Evolutionary conservation across 2,888 invertebrate species (phyloP).

Genomic region (Rapana venosa): DNA sequence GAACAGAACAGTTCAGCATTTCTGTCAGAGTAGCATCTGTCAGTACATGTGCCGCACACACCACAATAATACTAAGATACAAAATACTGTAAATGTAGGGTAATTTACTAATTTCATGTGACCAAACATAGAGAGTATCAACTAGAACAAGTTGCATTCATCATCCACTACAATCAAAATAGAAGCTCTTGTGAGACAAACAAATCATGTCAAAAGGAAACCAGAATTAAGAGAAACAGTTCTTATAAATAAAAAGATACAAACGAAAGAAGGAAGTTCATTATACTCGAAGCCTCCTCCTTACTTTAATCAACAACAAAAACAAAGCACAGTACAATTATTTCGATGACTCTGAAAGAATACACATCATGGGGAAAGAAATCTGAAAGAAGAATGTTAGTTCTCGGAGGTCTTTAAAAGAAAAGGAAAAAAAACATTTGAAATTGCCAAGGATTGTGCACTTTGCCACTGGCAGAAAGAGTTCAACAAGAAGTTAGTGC

Average conservation of each 20-base stretch:
- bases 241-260: neutral
- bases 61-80: too few species aligned
- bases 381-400: neutral
- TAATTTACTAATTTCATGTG: too few species aligned
- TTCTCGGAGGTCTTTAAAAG: neutral
- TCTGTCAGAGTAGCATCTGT: too few species aligned
- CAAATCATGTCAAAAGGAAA: too few species aligned
- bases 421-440: slow-evolving; percentile 13
- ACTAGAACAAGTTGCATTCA: too few species aligned
- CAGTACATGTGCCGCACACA: too few species aligned
- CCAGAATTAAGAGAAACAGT: too few species aligned
- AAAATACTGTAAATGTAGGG: too few species aligned
- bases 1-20: too few species aligned
- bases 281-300: neutral
- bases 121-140: too few species aligned
- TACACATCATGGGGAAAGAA: neutral
- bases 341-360: neutral
- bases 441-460: slow-evolving; percentile 28
- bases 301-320: neutral
- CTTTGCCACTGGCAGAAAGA: slow-evolving; percentile 1
- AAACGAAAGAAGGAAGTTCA: neutral
- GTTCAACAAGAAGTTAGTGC: neutral
- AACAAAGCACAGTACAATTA: neutral
- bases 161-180: too few species aligned
- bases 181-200: too few species aligned